Conservation (phyloP, 2,888 invertebrate species). For the Aphrophora alni region DNA sequence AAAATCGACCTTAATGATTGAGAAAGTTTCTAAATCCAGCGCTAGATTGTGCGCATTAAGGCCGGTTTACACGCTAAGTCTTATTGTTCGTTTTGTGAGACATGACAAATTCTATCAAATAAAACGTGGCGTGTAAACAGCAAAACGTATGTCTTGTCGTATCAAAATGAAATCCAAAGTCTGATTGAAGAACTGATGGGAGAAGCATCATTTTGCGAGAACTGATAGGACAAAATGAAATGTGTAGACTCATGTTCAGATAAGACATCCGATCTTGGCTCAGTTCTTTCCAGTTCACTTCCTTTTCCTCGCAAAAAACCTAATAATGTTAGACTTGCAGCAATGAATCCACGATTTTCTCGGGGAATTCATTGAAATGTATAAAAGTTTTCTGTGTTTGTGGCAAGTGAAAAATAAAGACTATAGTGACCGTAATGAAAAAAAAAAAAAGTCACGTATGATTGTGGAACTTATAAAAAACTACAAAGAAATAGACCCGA, state of each 20-base stretch:
- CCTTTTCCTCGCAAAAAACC: background rate
- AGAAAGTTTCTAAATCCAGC: too few species aligned
- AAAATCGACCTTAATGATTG: too few species aligned
- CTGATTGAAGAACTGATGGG: conserved; percentile 27
- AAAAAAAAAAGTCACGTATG: background rate
- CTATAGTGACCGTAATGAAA: background rate
- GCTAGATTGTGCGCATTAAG: too few species aligned
- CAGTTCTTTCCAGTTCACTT: background rate
- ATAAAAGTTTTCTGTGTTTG: background rate
- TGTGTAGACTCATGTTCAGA: conserved; percentile 2
- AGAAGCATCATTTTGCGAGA: conserved; percentile 22
- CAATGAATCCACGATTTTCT: too few species aligned
- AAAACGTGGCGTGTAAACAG: conserved; percentile 33
- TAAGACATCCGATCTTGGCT: conserved; percentile 3
- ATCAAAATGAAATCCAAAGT: conserved; percentile 30
- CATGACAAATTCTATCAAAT: conserved; percentile 23
- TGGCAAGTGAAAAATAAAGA: background rate
- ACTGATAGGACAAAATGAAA: conserved; percentile 23
- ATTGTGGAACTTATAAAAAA: background rate
- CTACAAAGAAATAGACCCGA: background rate
- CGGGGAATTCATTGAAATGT: too few species aligned
- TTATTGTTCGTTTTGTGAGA: conserved; percentile 10
- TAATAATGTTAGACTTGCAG: background rate
- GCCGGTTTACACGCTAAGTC: conserved; percentile 7
- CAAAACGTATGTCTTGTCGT: conserved; percentile 31